phyloP scores from a whole-genome alignment of 2,797 vertebrate species.

The Tragopan temminckii region DNA sequence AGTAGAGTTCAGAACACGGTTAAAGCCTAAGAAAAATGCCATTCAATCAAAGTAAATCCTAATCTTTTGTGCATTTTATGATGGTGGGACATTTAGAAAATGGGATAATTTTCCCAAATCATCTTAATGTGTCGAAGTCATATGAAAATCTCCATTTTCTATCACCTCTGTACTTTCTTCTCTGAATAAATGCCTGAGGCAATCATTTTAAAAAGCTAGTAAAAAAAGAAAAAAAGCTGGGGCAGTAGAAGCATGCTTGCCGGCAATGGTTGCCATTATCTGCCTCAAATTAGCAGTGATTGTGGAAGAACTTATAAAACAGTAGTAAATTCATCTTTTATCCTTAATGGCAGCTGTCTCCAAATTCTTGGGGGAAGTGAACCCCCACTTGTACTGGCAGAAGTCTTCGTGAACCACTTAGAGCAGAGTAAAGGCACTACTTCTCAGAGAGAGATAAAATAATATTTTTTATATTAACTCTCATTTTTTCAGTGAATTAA shows the following conservation, averaged over 20 bases:
- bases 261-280: conserved; percentile 3
- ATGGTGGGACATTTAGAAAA: conserved; percentile 62
- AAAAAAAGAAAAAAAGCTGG: neutral
- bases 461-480: conserved; percentile 12
- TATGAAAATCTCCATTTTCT: conserved; percentile 42
- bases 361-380: neutral
- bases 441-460: conserved; percentile 18
- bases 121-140: conserved; percentile 49
- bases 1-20: conserved; percentile 11
- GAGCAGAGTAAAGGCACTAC: neutral
- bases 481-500: conserved; percentile 52
- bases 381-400: neutral
- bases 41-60: conserved; percentile 62
- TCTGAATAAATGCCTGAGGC: conserved; percentile 19
- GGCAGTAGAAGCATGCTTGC: neutral
- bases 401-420: neutral
- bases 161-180: conserved; percentile 27
- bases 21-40: conserved; percentile 43
- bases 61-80: conserved; percentile 51
- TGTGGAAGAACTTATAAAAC: conserved; percentile 40
- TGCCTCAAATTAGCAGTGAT: conserved; percentile 29
- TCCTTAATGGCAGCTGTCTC: neutral
- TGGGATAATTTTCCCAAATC: conserved; percentile 67
- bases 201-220: conserved; percentile 39
- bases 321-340: conserved; percentile 13